Conservation (phyloP, 2,888 invertebrate genomes). For the Drosophila helvetica region DNA sequence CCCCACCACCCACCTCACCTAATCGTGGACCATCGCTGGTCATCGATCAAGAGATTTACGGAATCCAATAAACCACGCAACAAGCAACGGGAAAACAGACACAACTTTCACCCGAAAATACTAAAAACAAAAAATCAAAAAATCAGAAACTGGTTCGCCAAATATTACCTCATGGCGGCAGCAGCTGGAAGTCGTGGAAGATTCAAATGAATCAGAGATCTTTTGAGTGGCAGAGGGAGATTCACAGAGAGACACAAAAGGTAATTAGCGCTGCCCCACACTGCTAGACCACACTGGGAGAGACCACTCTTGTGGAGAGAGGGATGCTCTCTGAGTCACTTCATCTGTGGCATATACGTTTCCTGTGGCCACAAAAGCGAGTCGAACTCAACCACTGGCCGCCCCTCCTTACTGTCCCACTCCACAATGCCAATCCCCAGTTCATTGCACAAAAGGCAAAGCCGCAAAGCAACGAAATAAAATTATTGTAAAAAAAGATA, state of each 20-base stretch:
- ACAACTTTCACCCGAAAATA: conserved; percentile 63
- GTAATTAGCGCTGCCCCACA: background rate
- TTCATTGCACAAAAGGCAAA: conserved; percentile 68
- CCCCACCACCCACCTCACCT: conserved; percentile 61
- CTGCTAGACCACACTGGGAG: no score
- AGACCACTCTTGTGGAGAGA: conserved; percentile 5
- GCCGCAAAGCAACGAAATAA: conserved; percentile 48
- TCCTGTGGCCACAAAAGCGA: background rate
- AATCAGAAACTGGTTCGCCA: conserved; percentile 67
- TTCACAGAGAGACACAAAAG: conserved; percentile 11
- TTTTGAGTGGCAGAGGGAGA: conserved; percentile 1
- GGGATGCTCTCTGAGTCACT: conserved; percentile 18
- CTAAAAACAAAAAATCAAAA: conserved; percentile 36
- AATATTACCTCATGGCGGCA: conserved; percentile 65
- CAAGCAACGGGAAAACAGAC: conserved; percentile 18
- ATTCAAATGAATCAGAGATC: conserved; percentile 5
- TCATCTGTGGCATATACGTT: conserved; percentile 1
- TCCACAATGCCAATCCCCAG: conserved; percentile 49
- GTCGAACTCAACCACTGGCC: conserved; percentile 12
- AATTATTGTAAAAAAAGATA: conserved; percentile 27
- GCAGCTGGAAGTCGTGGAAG: conserved; percentile 9
- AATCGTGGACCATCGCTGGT: conserved; percentile 34
- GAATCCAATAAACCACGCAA: conserved; percentile 18
- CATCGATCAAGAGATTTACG: conserved; percentile 47
- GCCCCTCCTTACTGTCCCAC: conserved; percentile 9